Evolutionary conservation across 1,140 invertebrate genomes (phyloP).

Genomic region (Acromyrmex echinatior): DNA sequence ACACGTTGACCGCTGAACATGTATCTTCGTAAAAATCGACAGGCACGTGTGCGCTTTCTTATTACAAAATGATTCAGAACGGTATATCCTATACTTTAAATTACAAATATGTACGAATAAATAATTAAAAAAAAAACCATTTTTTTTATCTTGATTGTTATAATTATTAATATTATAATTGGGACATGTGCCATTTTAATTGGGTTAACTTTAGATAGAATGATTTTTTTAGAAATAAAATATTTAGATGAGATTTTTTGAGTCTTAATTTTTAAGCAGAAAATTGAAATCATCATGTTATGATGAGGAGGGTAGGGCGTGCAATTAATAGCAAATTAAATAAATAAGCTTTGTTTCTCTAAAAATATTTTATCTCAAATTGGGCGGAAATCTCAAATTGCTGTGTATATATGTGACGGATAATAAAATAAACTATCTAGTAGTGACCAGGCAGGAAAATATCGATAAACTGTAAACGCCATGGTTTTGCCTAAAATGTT

Average conservation of each 20-base stretch:
- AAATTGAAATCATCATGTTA: background rate
- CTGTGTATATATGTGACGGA: background rate
- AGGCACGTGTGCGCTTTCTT: constrained; percentile 34
- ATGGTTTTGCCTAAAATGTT: constrained; percentile 54
- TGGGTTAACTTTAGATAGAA: background rate
- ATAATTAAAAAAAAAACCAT: background rate
- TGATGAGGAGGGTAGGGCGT: background rate
- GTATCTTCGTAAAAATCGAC: constrained; percentile 60
- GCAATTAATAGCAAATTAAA: background rate
- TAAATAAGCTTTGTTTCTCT: background rate
- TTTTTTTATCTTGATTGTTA: background rate
- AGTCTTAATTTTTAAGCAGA: background rate
- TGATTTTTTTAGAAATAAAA: background rate
- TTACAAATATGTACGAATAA: background rate
- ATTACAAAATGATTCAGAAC: constrained; percentile 8
- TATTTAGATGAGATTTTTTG: background rate
- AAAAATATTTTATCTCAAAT: background rate
- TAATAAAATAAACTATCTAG: constrained; percentile 51
- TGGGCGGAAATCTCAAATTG: constrained; percentile 4
- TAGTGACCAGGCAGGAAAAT: constrained; percentile 25
- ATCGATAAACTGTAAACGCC: constrained; percentile 58
- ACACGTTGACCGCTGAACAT: constrained; percentile 37
- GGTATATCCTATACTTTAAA: background rate
- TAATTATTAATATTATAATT: background rate
- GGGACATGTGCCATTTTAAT: background rate